phyloP scores from a whole-genome alignment of 2,113 vertebrate genomes.

The Tragelaphus strepsiceros region DNA sequence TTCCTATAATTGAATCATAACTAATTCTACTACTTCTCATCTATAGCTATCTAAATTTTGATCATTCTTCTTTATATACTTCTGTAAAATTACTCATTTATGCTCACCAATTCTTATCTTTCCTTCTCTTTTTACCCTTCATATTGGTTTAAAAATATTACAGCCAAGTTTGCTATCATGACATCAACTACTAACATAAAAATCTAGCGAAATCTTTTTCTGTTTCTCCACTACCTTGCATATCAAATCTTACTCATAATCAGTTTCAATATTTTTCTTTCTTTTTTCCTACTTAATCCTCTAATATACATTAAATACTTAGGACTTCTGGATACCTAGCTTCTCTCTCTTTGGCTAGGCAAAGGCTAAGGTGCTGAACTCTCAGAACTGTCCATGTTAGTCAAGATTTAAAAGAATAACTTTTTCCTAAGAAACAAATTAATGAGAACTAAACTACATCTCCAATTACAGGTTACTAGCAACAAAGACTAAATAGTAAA shows the following conservation, averaged over 20 bases:
- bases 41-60: not conserved
- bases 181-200: not conserved
- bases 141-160: not conserved
- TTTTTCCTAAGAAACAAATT: not conserved
- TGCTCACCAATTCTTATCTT: not conserved
- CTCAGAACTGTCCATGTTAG: not conserved
- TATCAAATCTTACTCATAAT: not conserved
- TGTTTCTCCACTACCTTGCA: not conserved
- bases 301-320: not conserved
- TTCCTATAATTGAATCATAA: not conserved
- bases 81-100: slow-evolving; percentile 1
- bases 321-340: not conserved
- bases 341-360: not conserved
- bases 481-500: not conserved
- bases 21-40: not conserved
- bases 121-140: not conserved
- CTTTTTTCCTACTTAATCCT: not conserved
- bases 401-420: not conserved
- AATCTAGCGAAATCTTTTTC: not conserved
- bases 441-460: not conserved
- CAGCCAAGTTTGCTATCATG: not conserved
- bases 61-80: not conserved
- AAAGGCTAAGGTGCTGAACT: not conserved
- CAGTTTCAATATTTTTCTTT: not conserved
- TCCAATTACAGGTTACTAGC: not conserved